Evolutionary conservation across 2,888 invertebrate species (phyloP).

Genomic region (Chydorus sphaericus): DNA sequence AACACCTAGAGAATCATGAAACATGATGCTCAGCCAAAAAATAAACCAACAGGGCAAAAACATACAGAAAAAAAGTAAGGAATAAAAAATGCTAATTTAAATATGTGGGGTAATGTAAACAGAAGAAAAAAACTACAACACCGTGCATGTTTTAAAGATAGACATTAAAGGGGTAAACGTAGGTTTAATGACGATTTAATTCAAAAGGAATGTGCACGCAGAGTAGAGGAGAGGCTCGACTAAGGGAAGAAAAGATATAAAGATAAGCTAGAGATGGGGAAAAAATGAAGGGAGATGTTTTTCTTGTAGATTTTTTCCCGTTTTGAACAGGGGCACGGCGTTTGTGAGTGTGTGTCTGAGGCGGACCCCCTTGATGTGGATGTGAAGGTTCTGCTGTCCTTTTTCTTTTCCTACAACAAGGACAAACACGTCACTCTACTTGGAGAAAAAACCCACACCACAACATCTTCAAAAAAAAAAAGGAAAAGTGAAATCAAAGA

Average conservation of each 20-base stretch:
- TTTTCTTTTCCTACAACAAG: slow-evolving; percentile 4
- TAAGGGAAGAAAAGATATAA: neutral
- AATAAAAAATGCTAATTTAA: too few species aligned
- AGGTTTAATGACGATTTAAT: neutral
- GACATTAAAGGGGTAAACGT: neutral
- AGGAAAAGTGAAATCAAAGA: neutral
- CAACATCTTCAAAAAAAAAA: neutral
- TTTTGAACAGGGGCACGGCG: neutral
- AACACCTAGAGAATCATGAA: too few species aligned
- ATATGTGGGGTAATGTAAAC: too few species aligned
- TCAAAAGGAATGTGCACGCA: neutral
- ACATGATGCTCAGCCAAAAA: too few species aligned
- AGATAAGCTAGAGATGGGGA: neutral
- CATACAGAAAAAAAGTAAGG: too few species aligned
- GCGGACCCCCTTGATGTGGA: slow-evolving; percentile 1
- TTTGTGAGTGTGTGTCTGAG: neutral
- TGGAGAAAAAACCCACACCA: neutral
- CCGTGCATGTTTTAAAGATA: neutral
- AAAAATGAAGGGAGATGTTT: neutral
- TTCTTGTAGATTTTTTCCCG: neutral
- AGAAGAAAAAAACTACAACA: neutral
- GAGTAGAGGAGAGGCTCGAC: neutral
- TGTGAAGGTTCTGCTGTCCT: neutral
- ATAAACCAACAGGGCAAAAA: too few species aligned
- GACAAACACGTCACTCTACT: slow-evolving; percentile 2